These are phyloP conservation scores for Ametastegia equiseti DNA, from an alignment of 2,888 invertebrate species.

Conservation along the genomic window DNA sequence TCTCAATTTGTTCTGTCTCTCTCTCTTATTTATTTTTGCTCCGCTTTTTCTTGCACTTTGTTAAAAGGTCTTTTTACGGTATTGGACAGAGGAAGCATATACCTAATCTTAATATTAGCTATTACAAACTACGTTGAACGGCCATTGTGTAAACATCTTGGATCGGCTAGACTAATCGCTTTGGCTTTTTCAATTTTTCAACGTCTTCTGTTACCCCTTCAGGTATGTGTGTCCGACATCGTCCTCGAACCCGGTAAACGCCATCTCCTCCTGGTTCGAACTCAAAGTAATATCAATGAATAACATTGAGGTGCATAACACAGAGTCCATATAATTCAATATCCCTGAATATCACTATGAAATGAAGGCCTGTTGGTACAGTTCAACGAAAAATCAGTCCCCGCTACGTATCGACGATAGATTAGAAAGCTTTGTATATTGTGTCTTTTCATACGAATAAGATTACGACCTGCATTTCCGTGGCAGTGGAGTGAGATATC, in stretches of 20 bases:
- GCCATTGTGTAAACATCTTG: constrained; percentile 16
- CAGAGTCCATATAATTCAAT: neutral
- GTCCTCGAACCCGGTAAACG: neutral
- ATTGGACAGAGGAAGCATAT: constrained; percentile 47
- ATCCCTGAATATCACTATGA: neutral
- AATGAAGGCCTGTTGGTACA: neutral
- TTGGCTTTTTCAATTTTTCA: constrained; percentile 16
- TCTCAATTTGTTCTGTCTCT: neutral
- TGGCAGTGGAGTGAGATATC: neutral
- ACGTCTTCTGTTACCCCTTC: neutral
- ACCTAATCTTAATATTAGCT: constrained; percentile 35
- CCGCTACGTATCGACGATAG: neutral
- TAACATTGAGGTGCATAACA: neutral
- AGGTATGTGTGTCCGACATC: neutral
- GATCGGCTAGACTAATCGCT: constrained; percentile 31
- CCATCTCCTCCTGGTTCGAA: neutral
- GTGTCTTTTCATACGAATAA: neutral
- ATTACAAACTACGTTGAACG: constrained; percentile 27
- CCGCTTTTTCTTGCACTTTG: neutral
- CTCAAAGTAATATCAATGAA: neutral
- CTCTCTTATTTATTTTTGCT: neutral
- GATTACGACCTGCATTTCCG: neutral
- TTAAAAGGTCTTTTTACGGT: neutral
- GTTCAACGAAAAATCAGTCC: neutral
- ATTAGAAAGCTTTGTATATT: neutral